Evolutionary conservation across 2,113 vertebrate species (phyloP).

Genomic region (Aegypius monachus): DNA sequence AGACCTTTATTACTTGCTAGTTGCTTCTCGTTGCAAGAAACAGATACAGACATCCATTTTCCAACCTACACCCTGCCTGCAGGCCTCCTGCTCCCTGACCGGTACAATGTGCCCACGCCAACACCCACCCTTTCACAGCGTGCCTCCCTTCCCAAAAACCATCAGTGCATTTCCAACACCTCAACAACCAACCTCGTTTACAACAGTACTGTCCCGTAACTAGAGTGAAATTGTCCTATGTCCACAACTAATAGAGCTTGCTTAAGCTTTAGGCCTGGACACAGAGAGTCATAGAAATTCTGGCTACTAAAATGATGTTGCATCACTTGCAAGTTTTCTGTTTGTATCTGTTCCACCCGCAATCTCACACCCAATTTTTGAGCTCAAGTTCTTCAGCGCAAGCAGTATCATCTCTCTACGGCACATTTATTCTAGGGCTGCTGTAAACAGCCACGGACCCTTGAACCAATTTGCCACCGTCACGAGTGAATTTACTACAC

Average conservation of each 20-base stretch:
- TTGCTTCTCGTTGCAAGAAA: not conserved
- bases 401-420: not conserved
- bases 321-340: not conserved
- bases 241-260: not conserved
- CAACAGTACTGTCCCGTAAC: not conserved
- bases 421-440: not conserved
- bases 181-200: not conserved
- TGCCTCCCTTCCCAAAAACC: not conserved
- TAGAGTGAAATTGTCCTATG: not conserved
- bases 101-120: accelerated
- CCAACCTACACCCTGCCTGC: not conserved
- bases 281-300: not conserved
- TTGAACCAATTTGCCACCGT: not conserved
- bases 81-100: not conserved
- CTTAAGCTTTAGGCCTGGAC: not conserved
- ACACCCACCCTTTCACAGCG: no score
- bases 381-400: accelerated
- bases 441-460: not conserved
- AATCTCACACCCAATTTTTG: not conserved
- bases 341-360: not conserved
- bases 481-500: accelerated
- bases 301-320: accelerated
- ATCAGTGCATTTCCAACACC: not conserved
- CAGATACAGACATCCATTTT: not conserved
- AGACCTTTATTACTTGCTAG: not conserved